Percentiles rank a stretch among this genome's conserved stretches.
These are phyloP conservation scores for Plestiodon gilberti DNA, from an alignment of 2,113 vertebrate genomes.

Conservation along the genomic window DNA sequence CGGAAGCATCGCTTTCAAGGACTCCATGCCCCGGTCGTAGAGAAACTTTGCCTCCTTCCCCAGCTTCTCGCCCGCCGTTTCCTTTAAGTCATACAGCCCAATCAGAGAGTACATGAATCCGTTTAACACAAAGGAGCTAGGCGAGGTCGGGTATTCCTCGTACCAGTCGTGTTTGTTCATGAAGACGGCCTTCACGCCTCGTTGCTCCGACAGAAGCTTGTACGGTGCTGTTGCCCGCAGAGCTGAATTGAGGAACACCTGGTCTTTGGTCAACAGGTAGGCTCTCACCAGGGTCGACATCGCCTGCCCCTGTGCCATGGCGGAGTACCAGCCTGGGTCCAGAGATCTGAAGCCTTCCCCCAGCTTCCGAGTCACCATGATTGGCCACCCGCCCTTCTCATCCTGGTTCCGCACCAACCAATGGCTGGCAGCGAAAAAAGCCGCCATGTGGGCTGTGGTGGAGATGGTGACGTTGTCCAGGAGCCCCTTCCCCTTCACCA, in stretches of 20 bases:
- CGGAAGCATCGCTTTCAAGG: conserved; percentile 95
- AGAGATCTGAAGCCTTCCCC: conserved; percentile 93
- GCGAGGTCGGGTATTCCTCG: conserved; percentile 95
- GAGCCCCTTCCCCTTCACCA: conserved; percentile 85
- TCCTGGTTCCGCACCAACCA: conserved; percentile 97
- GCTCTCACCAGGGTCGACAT: conserved; percentile 95
- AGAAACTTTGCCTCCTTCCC: conserved; percentile 86
- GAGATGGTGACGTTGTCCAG: conserved; percentile 94
- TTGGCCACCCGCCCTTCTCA: conserved; percentile 94
- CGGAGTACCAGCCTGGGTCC: conserved; percentile 98
- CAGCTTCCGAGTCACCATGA: conserved; percentile 94
- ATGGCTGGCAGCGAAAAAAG: conserved; percentile 93
- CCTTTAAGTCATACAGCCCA: conserved; percentile 92
- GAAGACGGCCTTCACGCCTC: conserved; percentile 93
- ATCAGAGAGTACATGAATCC: conserved; percentile 97
- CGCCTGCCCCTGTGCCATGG: conserved; percentile 98
- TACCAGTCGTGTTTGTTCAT: conserved; percentile 97
- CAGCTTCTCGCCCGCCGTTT: conserved; percentile 88
- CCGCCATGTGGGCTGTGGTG: conserved; percentile 92
- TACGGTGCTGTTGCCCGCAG: conserved; percentile 89
- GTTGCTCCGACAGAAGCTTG: conserved; percentile 88
- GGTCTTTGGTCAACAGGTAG: conserved; percentile 91
- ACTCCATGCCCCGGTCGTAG: conserved; percentile 91
- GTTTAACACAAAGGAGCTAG: conserved; percentile 96
- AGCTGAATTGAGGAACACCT: conserved; percentile 86